These are phyloP conservation scores for Electrona antarctica DNA, from an alignment of 2,113 vertebrate species.

Conservation along the genomic window DNA sequence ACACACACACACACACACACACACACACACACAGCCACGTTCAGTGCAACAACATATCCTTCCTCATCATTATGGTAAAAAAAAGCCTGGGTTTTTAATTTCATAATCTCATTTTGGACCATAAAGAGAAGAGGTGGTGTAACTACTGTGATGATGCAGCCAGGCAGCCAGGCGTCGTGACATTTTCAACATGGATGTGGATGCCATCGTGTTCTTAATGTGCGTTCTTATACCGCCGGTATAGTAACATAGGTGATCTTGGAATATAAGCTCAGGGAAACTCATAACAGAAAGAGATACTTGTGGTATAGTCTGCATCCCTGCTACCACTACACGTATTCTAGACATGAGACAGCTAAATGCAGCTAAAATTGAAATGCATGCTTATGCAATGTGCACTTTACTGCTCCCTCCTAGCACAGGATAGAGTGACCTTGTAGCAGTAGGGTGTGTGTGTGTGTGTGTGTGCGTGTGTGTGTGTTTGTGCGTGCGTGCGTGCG, in stretches of 20 bases:
- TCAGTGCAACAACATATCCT: background rate
- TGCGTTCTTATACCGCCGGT: background rate
- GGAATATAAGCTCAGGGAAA: too few relatives aligned
- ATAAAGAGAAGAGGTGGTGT: too few relatives aligned
- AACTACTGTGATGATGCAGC: too few relatives aligned
- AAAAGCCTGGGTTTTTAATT: too few relatives aligned
- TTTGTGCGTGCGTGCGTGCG: background rate
- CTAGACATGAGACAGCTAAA: too few relatives aligned
- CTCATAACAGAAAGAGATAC: too few relatives aligned
- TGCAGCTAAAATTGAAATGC: background rate
- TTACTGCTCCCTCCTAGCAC: too few relatives aligned
- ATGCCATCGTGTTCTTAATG: background rate
- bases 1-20: constrained; percentile 8
- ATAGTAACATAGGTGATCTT: background rate
- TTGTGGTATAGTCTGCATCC: background rate
- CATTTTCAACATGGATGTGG: background rate
- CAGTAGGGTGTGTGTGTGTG: background rate
- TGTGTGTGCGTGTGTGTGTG: background rate
- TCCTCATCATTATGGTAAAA: background rate
- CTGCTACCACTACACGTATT: background rate
- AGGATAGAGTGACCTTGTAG: too few relatives aligned
- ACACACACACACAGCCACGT: background rate
- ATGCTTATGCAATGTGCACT: background rate
- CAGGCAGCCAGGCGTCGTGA: too few relatives aligned
- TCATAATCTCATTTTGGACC: too few relatives aligned